A percentile compares a stretch with the other conserved stretches of the same genome.
Conservation (phyloP, 1,140 invertebrate species). For the Bradynema listronoti region DNA sequence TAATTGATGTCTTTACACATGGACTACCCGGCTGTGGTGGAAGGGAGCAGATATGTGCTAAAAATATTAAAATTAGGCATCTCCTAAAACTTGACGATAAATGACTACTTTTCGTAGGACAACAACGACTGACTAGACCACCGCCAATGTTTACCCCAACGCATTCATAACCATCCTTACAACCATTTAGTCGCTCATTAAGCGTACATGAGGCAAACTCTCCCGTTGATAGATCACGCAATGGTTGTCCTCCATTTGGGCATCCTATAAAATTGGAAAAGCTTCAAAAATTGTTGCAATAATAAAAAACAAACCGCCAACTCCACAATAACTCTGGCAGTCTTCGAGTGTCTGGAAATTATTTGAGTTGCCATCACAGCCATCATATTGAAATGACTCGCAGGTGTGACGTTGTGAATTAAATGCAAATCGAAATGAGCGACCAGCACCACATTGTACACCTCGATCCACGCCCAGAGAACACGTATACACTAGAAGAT, state of each 20-base stretch:
- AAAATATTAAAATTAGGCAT: conserved; percentile 19
- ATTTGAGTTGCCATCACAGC: conserved; percentile 47
- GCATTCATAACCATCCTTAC: conserved; percentile 50
- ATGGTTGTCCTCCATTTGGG: conserved; percentile 54
- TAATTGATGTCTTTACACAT: conserved; percentile 48
- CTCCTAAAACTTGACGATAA: not conserved
- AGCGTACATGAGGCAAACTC: conserved; percentile 44
- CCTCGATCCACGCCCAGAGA: conserved; percentile 51
- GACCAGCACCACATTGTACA: conserved; percentile 51
- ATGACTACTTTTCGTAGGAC: conserved; percentile 46
- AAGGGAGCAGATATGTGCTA: conserved; percentile 48
- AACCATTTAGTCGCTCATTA: conserved; percentile 22
- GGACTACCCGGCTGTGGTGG: conserved; percentile 52
- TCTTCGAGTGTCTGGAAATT: conserved; percentile 41
- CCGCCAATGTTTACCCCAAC: conserved; percentile 50
- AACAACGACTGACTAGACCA: conserved; percentile 47
- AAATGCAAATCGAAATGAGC: conserved; percentile 53
- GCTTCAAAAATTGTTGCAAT: too few species aligned
- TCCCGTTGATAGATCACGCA: conserved; percentile 44
- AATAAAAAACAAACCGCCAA: too few species aligned
- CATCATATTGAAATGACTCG: conserved; percentile 46
- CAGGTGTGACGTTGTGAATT: conserved; percentile 48
- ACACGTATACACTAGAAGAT: conserved; percentile 47
- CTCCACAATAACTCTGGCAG: conserved; percentile 45
- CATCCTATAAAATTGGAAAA: too few species aligned